These are phyloP conservation scores for Lepidochitona cinerea DNA, from an alignment of 2,888 invertebrate species.

Conservation along the genomic window DNA sequence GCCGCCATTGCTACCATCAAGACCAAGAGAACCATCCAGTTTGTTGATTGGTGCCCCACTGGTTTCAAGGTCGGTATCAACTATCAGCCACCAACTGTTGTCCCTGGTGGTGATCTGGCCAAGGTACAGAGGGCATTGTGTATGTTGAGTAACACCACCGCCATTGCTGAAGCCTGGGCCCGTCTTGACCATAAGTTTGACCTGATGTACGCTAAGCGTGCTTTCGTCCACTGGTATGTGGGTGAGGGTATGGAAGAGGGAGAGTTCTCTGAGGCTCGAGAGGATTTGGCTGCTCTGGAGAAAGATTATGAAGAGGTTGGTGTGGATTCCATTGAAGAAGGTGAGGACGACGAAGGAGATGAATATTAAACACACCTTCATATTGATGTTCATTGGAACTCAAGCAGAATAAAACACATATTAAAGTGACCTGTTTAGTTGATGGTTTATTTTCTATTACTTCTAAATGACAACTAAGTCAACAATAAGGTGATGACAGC, in stretches of 20 bases:
- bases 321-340: neutral
- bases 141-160: constrained; percentile 91
- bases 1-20: neutral
- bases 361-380: constrained; percentile 72
- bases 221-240: neutral
- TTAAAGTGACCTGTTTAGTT: too few species aligned
- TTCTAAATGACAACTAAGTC: too few species aligned
- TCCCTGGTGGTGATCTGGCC: neutral
- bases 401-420: too few species aligned
- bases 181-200: neutral
- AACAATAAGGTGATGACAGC: too few species aligned
- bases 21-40: constrained; percentile 48
- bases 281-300: neutral
- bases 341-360: neutral
- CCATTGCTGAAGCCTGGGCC: constrained; percentile 75
- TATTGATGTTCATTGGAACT: too few species aligned
- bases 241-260: neutral
- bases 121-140: constrained; percentile 71
- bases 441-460: too few species aligned
- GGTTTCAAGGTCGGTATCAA: neutral
- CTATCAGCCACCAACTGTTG: neutral
- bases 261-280: neutral
- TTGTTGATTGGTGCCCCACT: neutral
- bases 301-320: neutral
- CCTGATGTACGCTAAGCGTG: neutral